Evolutionary conservation across 2,888 invertebrate species (phyloP).

Genomic region (Trimorus sp.): DNA sequence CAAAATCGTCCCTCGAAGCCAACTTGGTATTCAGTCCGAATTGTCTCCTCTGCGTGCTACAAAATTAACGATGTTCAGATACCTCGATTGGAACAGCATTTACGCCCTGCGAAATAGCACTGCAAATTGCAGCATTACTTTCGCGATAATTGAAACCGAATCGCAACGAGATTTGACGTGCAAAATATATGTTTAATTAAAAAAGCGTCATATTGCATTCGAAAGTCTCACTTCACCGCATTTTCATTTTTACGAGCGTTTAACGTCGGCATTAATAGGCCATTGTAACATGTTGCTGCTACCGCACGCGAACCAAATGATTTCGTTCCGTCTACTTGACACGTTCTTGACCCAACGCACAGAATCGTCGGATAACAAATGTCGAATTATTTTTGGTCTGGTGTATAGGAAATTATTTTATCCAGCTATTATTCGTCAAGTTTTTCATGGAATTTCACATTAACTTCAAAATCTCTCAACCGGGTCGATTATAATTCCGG

Average conservation of each 20-base stretch:
- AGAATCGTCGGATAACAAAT: too few species aligned
- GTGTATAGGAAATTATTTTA: too few species aligned
- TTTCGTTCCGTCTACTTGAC: not conserved
- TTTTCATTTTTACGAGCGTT: slow-evolving; percentile 15
- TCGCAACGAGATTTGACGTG: slow-evolving; percentile 9
- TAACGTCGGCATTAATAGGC: slow-evolving; percentile 3
- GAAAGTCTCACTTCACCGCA: slow-evolving; percentile 12
- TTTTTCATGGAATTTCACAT: too few species aligned
- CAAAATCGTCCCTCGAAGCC: too few species aligned
- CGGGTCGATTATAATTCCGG: too few species aligned
- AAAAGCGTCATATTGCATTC: not conserved
- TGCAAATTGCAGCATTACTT: not conserved
- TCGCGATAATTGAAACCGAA: slow-evolving; percentile 12
- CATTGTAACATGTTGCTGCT: slow-evolving; percentile 9
- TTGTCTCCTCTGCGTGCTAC: not conserved
- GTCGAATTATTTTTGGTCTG: too few species aligned
- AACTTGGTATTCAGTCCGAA: not conserved
- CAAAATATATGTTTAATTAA: slow-evolving; percentile 20
- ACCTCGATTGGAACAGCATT: slow-evolving; percentile 5
- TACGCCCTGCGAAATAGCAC: not conserved
- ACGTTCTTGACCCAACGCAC: too few species aligned
- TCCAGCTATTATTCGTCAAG: too few species aligned
- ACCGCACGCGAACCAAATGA: slow-evolving; percentile 9
- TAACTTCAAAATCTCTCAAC: too few species aligned
- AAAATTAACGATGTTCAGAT: slow-evolving; percentile 1